These are phyloP conservation scores for Ladona fulva DNA, from an alignment of 1,140 invertebrate genomes.

Conservation along the genomic window DNA sequence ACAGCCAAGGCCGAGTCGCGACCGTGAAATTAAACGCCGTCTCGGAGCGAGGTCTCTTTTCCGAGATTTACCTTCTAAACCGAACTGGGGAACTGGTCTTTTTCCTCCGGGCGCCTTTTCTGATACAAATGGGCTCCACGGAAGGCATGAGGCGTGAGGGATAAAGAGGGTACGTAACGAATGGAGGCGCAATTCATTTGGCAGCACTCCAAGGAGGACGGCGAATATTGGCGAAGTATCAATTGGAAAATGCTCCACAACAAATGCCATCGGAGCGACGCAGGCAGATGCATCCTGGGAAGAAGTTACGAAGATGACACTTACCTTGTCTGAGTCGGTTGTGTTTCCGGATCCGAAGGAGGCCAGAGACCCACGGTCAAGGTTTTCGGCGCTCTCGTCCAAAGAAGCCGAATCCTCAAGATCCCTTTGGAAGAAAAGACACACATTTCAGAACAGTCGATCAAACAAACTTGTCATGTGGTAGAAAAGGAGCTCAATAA, in stretches of 20 bases:
- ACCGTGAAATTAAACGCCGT: too few relatives aligned
- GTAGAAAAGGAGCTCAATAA: too few relatives aligned
- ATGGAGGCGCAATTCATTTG: background rate
- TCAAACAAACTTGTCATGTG: too few relatives aligned
- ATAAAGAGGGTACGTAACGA: background rate
- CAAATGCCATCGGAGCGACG: background rate
- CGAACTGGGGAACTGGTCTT: too few relatives aligned
- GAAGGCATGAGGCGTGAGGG: background rate
- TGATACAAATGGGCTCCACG: background rate
- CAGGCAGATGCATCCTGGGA: background rate
- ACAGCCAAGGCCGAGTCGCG: too few relatives aligned
- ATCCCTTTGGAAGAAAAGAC: slow-evolving; percentile 49
- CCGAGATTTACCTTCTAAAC: too few relatives aligned
- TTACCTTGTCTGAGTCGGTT: slow-evolving; percentile 88
- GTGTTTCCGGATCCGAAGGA: slow-evolving; percentile 93
- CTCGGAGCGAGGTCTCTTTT: too few relatives aligned
- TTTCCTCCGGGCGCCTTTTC: too few relatives aligned
- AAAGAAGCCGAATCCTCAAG: slow-evolving; percentile 73
- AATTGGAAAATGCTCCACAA: background rate
- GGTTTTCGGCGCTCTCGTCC: slow-evolving; percentile 70
- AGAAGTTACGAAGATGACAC: slow-evolving; percentile 27
- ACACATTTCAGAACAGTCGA: background rate
- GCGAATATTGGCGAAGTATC: background rate
- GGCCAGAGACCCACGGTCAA: slow-evolving; percentile 79
- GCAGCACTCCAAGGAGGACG: background rate